phyloP scores from a whole-genome alignment of 1,140 invertebrate species.

The Rhopalosiphum maidis region DNA sequence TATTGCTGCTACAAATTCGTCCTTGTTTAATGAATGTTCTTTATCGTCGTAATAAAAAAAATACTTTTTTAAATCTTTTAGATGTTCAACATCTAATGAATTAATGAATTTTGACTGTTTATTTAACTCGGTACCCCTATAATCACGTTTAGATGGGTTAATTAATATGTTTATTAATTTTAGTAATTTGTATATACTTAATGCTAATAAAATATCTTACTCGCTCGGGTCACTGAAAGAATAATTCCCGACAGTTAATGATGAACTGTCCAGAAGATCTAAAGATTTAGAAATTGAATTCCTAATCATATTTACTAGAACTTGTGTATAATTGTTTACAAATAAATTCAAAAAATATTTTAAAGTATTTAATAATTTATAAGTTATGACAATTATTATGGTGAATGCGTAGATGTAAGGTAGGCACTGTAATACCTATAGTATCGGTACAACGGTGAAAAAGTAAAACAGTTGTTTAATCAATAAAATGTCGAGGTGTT shows the following conservation, averaged over 20 bases:
- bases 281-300: constrained; percentile 26
- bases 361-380: background rate
- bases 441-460: background rate
- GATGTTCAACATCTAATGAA: constrained; percentile 11
- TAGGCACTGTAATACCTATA: background rate
- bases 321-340: background rate
- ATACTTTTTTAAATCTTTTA: constrained; percentile 54
- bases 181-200: background rate
- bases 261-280: background rate
- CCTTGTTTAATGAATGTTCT: constrained; percentile 54
- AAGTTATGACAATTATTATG: background rate
- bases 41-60: constrained; percentile 43
- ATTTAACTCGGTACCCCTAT: background rate
- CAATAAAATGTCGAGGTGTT: background rate
- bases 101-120: constrained; percentile 32
- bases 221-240: background rate
- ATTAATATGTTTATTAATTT: background rate
- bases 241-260: background rate
- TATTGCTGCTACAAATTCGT: constrained; percentile 54
- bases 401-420: background rate
- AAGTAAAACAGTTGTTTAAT: background rate
- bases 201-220: constrained; percentile 29
- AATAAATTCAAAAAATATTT: background rate
- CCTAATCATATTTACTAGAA: background rate
- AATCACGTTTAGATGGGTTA: background rate